Evolutionary conservation across 2,113 vertebrate genomes (phyloP).

Genomic region (Condylura cristata): DNA sequence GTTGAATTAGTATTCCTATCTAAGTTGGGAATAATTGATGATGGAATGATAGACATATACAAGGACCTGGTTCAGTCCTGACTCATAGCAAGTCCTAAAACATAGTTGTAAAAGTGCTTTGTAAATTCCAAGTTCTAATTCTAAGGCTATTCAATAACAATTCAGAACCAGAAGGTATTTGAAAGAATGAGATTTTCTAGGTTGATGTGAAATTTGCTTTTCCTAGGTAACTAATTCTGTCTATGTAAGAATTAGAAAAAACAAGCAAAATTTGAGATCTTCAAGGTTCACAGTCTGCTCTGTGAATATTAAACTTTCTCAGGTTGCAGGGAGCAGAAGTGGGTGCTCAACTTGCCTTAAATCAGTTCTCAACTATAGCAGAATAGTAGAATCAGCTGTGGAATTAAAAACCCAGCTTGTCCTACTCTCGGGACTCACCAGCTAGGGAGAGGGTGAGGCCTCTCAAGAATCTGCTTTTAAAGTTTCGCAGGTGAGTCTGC

Average conservation of each 20-base stretch:
- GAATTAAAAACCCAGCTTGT: fast-evolving
- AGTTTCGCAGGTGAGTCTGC: background rate
- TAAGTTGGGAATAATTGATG: background rate
- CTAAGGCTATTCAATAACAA: background rate
- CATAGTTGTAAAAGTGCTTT: background rate
- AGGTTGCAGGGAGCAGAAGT: background rate
- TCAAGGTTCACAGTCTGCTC: background rate
- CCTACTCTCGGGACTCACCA: background rate
- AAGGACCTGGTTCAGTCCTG: background rate
- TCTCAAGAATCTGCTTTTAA: background rate
- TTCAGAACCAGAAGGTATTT: background rate
- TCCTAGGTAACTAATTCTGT: background rate
- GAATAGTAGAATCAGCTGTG: background rate
- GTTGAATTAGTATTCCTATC: background rate
- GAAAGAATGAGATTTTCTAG: background rate
- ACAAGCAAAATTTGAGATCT: background rate
- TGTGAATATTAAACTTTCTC: background rate
- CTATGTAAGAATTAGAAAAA: background rate
- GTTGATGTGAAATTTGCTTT: background rate
- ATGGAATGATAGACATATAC: too few relatives aligned
- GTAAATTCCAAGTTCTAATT: background rate
- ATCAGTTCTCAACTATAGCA: background rate
- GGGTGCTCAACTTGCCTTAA: background rate
- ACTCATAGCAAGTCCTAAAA: background rate
- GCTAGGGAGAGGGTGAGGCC: background rate